Conservation (phyloP, 1,140 invertebrate genomes). For the Orussus abietinus region DNA sequence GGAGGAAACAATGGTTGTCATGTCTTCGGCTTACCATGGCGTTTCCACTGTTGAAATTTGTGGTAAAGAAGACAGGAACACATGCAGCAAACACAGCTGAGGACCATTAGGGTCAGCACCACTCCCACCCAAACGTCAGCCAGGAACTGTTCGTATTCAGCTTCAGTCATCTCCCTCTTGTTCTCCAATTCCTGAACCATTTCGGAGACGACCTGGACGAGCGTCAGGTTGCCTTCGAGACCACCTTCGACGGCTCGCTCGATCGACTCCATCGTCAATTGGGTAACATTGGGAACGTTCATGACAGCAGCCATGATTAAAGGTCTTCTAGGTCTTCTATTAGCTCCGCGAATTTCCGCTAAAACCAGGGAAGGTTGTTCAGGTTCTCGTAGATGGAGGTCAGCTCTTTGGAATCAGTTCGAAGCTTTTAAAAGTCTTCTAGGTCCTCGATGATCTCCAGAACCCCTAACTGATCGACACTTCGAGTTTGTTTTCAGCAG, state of each 20-base stretch:
- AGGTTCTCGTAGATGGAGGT: no score
- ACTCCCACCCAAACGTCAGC: slow-evolving; percentile 63
- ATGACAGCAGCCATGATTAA: no score
- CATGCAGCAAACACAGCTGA: slow-evolving; percentile 60
- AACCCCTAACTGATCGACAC: no score
- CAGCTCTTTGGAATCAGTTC: no score
- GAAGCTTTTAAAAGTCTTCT: no score
- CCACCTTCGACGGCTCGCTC: background rate
- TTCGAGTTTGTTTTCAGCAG: no score
- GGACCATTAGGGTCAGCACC: slow-evolving; percentile 57
- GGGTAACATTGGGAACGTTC: background rate
- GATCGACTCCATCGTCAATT: background rate
- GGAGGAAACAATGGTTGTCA: no score
- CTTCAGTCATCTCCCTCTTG: slow-evolving; percentile 21
- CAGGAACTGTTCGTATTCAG: slow-evolving; percentile 48
- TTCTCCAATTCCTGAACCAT: slow-evolving; percentile 6
- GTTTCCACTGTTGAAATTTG: slow-evolving; percentile 65
- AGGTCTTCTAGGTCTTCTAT: no score
- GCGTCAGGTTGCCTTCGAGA: background rate
- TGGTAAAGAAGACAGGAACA: slow-evolving; percentile 61
- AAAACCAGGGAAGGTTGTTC: no score
- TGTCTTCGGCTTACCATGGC: slow-evolving; percentile 58
- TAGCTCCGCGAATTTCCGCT: no score
- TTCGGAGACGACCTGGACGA: slow-evolving; percentile 9
- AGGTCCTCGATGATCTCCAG: no score